phyloP scores from a whole-genome alignment of 2,888 invertebrate species.

The Nomada fucata region DNA sequence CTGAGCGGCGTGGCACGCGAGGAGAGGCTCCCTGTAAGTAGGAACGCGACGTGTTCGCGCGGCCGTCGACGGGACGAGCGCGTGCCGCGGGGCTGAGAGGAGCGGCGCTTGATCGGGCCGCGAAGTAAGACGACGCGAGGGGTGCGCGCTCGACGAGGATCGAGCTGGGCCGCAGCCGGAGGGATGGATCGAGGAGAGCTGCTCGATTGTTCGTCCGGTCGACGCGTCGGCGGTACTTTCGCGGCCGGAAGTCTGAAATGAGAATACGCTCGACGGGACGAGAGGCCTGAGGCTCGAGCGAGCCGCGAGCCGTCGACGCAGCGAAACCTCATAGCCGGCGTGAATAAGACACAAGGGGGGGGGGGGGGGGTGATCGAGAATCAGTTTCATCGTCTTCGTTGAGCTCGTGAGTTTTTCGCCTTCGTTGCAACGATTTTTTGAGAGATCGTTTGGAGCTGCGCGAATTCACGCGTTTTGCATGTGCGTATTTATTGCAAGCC shows the following conservation, averaged over 20 bases:
- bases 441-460: no score
- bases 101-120: conserved; percentile 2
- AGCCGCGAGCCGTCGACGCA: conserved; percentile 15
- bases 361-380: conserved; percentile 29
- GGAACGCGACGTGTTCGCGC: no score
- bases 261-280: conserved; percentile 85
- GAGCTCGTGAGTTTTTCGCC: conserved; percentile 41
- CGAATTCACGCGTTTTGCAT: not conserved
- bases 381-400: conserved; percentile 6
- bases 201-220: not conserved
- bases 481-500: not conserved
- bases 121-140: not conserved
- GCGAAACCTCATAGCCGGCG: conserved; percentile 19
- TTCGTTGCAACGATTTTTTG: not conserved
- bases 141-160: conserved; percentile 31
- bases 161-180: not conserved
- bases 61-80: no score
- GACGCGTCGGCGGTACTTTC: conserved; percentile 4
- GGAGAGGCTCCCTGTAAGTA: no score
- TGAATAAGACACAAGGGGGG: conserved; percentile 18
- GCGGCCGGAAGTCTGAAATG: conserved; percentile 74
- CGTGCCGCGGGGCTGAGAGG: not conserved
- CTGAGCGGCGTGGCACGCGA: no score
- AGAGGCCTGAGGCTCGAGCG: conserved; percentile 29
- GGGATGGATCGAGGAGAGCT: conserved; percentile 12